Evolutionary conservation across 2,888 invertebrate species (phyloP).

Genomic region (Ormyrus nitidulus): DNA sequence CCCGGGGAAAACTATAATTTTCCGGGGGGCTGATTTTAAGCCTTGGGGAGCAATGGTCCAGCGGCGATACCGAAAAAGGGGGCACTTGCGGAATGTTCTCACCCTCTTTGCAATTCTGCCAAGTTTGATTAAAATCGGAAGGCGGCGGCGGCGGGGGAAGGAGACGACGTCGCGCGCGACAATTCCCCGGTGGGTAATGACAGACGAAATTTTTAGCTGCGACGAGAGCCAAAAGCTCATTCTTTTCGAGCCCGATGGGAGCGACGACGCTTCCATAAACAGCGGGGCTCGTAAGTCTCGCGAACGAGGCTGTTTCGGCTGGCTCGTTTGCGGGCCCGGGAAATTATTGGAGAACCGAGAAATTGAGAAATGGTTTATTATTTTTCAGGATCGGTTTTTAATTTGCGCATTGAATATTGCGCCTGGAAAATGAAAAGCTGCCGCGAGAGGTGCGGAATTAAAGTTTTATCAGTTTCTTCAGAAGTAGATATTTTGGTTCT

Average conservation of each 20-base stretch:
- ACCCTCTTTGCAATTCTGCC: constrained; percentile 30
- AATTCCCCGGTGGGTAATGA: constrained; percentile 38
- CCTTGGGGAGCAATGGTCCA: neutral
- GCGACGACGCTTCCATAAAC: too few species aligned
- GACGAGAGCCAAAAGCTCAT: neutral
- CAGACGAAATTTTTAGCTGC: constrained; percentile 9
- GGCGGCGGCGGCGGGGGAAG: neutral
- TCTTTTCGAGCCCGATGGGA: constrained; percentile 3
- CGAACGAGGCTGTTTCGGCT: too few species aligned
- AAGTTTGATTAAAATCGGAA: constrained; percentile 46
- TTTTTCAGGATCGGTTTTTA: too few species aligned
- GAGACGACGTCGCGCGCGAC: neutral
- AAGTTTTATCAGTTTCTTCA: too few species aligned
- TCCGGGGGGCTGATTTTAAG: constrained; percentile 13
- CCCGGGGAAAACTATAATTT: constrained; percentile 23
- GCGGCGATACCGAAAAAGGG: constrained; percentile 7
- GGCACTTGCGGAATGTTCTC: constrained; percentile 17
- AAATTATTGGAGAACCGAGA: too few species aligned
- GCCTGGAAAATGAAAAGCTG: too few species aligned
- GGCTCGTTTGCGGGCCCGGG: too few species aligned
- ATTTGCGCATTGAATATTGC: too few species aligned
- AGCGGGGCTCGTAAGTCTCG: too few species aligned
- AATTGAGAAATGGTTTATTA: too few species aligned
- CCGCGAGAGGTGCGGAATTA: too few species aligned
- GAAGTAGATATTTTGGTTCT: too few species aligned